Percentiles rank a stretch among this genome's conserved stretches.
These are phyloP conservation scores for Diacarnus erythraeanus DNA, from an alignment of 37 sponge, comb jelly and placozoan species.

Conservation along the genomic window DNA sequence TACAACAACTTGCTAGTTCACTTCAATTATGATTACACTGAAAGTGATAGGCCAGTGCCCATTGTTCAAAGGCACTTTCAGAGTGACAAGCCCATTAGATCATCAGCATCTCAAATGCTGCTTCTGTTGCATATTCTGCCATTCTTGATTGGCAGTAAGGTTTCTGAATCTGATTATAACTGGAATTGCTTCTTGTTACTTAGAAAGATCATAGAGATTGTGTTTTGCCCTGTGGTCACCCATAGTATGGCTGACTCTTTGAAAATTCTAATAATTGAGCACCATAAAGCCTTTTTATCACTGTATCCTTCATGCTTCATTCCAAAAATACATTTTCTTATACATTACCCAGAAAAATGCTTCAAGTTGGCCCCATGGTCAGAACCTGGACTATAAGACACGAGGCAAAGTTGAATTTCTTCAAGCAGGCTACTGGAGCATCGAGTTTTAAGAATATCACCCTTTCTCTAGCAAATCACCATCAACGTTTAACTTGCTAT, in stretches of 20 bases:
- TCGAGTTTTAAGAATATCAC: conserved; percentile 48
- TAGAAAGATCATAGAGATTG: background rate
- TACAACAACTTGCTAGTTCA: conserved; percentile 20
- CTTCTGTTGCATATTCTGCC: too few species aligned
- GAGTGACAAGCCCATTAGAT: too few species aligned
- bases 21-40: conserved; percentile 17
- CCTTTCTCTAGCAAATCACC: conserved; percentile 31
- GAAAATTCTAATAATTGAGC: too few species aligned
- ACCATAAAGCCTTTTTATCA: too few species aligned
- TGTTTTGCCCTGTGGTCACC: too few species aligned
- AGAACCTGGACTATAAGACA: conserved; percentile 48
- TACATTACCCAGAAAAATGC: conserved; percentile 53
- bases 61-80: background rate
- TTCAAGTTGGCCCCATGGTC: conserved; percentile 36
- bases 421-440: conserved; percentile 31
- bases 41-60: conserved; percentile 8
- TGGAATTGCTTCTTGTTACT: conserved; percentile 52
- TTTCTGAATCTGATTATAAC: conserved; percentile 46
- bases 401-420: conserved; percentile 44
- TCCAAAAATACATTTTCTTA: too few species aligned
- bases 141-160: conserved; percentile 7
- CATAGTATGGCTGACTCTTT: too few species aligned
- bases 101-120: too few species aligned
- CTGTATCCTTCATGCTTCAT: too few species aligned
- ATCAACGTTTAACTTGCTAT: conserved; percentile 41